phyloP scores from a whole-genome alignment of 2,888 invertebrate species.

The Coelogynopora nodosa region DNA sequence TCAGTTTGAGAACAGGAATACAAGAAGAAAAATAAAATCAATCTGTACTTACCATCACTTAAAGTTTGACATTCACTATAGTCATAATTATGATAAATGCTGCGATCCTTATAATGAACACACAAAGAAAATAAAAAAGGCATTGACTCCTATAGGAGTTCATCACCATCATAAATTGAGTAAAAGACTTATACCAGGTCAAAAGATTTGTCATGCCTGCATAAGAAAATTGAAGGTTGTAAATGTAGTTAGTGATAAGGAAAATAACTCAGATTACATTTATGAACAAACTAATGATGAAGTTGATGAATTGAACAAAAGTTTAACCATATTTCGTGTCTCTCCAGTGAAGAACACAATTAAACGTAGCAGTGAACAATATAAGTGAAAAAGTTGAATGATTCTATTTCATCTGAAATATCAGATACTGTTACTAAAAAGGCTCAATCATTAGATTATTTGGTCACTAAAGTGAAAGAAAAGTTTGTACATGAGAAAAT shows the following conservation, averaged over 20 bases:
- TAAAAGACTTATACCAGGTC: neutral
- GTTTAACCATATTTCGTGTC: neutral
- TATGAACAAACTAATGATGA: neutral
- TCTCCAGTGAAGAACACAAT: neutral
- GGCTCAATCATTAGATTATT: too few species aligned
- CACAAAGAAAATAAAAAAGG: neutral
- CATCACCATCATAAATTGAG: neutral
- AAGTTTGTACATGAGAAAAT: too few species aligned
- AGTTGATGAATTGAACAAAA: neutral
- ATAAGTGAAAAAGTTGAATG: neutral
- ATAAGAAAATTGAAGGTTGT: neutral
- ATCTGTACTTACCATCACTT: neutral
- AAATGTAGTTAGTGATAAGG: neutral
- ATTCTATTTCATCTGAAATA: too few species aligned
- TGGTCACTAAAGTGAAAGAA: too few species aligned
- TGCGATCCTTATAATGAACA: neutral
- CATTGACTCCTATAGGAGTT: neutral
- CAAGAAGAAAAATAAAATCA: neutral
- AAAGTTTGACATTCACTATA: neutral
- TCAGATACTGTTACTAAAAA: too few species aligned
- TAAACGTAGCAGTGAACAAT: neutral
- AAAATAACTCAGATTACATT: neutral
- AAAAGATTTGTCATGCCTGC: neutral
- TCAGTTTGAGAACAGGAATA: neutral
- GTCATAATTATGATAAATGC: neutral